phyloP scores from a whole-genome alignment of 2,113 vertebrate genomes.

The Triplophysa rosa region DNA sequence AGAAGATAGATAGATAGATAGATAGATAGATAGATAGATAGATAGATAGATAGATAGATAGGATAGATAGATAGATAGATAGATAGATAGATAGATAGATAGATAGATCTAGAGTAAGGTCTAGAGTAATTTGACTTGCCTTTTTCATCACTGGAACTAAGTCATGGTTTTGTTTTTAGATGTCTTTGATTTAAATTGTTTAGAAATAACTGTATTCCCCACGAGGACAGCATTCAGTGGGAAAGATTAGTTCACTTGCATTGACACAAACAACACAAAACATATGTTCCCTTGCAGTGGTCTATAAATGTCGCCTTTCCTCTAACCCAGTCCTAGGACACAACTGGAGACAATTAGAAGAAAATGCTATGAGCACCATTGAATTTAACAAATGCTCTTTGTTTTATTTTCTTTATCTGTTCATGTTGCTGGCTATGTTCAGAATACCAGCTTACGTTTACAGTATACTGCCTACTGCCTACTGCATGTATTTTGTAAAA shows the following conservation, averaged over 20 bases:
- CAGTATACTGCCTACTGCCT: not conserved
- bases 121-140: not conserved
- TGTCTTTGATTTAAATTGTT: slow-evolving; percentile 23
- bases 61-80: too few relatives aligned
- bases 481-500: not conserved
- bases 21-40: too few relatives aligned
- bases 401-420: slow-evolving; percentile 18
- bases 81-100: too few relatives aligned
- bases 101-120: too few relatives aligned
- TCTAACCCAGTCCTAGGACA: slow-evolving; percentile 25
- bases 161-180: slow-evolving; percentile 24
- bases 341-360: slow-evolving; percentile 46
- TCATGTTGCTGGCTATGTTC: not conserved
- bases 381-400: slow-evolving; percentile 42
- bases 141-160: not conserved
- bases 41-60: too few relatives aligned
- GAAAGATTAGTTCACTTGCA: slow-evolving; percentile 19
- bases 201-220: slow-evolving; percentile 5
- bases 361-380: slow-evolving; percentile 35
- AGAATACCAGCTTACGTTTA: not conserved
- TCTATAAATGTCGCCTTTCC: slow-evolving; percentile 13
- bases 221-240: slow-evolving; percentile 1
- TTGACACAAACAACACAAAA: slow-evolving; percentile 32
- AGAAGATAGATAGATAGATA: too few relatives aligned
- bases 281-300: slow-evolving; percentile 34